These are phyloP conservation scores for Crotalus tigris DNA, from an alignment of 2,113 vertebrate genomes.

Conservation along the genomic window DNA sequence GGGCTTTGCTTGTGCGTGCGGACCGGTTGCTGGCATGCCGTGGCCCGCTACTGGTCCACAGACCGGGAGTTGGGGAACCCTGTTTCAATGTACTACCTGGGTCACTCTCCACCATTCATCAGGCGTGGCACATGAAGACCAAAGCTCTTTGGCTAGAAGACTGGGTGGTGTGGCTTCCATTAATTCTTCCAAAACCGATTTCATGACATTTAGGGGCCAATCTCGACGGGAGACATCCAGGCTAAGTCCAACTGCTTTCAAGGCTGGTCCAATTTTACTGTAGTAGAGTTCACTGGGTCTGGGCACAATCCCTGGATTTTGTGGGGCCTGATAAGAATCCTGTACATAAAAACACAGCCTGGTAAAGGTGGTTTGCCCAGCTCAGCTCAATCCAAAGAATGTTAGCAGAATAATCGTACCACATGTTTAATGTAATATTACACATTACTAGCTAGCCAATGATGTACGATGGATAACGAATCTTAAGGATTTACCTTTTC, in stretches of 20 bases:
- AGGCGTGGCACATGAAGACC: constrained; percentile 95
- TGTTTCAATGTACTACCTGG: constrained; percentile 74
- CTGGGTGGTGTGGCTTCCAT: constrained; percentile 97
- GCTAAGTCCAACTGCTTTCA: constrained; percentile 91
- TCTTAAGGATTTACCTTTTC: neutral
- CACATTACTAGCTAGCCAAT: neutral
- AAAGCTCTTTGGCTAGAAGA: constrained; percentile 94
- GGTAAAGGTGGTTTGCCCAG: neutral
- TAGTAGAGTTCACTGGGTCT: constrained; percentile 98
- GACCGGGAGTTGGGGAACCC: too few relatives aligned
- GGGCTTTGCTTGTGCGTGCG: too few relatives aligned
- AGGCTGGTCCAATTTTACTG: constrained; percentile 92
- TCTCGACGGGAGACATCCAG: constrained; percentile 92
- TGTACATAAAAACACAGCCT: constrained; percentile 71
- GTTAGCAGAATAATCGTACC: neutral
- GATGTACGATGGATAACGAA: neutral
- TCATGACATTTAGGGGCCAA: constrained; percentile 96
- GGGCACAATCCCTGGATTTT: constrained; percentile 89
- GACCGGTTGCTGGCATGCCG: too few relatives aligned
- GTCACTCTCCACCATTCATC: constrained; percentile 99
- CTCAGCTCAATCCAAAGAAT: neutral
- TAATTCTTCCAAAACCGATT: constrained; percentile 90
- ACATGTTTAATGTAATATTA: neutral
- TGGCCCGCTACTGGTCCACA: too few relatives aligned
- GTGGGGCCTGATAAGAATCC: constrained; percentile 89